Evolutionary conservation across 2,888 invertebrate species (phyloP), one percentile per base, ranked within the genome.

Genomic region (Polietes domitor): DNA sequence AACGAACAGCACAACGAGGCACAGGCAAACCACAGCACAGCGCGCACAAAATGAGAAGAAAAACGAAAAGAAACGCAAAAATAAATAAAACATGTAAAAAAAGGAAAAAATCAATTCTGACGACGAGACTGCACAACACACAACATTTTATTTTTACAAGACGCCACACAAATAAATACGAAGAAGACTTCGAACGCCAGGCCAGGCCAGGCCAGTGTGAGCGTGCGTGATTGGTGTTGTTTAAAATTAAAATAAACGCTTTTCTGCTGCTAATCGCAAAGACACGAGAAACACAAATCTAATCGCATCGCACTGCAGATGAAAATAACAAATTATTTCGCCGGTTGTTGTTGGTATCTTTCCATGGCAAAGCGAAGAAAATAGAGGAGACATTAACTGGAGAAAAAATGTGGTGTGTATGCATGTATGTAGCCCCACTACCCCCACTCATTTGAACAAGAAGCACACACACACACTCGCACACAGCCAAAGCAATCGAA

Each of bases 291-390:
- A 47, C 7, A 32, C 50, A 61, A 50, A 17, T n/a, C 58, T 12
- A 28, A 37, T 37, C 10, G 10, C 5, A 68, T 24, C 26, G 47
- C n/a, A 37, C 41, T 4, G 47, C 47, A 24, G 24, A 68, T 5
- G 32, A 70, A 63, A 76, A 65, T 12, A 61, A 68, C 78, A 73
- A 78, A 75, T 76, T 68, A 73, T 41, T 78, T 72, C 63, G 84
- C 84, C 84, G 84, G 84, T 79, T 84, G 75, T 81, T 82, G 78
- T 84, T 84, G 82, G 10, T 79, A 9, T 58, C 58, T 58, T 26
- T 58, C 58, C 47, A n/a, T 6, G 47, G 47, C 47, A 47, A 58
- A 32, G 61, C 61, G 61, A 32, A 61, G n/a, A 58, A 58, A 58
- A 58, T 24, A 58, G 58, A 26, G 26, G 58, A 28, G 19, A 26